Percentiles rank a stretch among this genome's conserved stretches.
These are phyloP conservation scores for Actinopyga echinites DNA, from an alignment of 53 echinoderm and acorn worm genomes.

Conservation along the genomic window DNA sequence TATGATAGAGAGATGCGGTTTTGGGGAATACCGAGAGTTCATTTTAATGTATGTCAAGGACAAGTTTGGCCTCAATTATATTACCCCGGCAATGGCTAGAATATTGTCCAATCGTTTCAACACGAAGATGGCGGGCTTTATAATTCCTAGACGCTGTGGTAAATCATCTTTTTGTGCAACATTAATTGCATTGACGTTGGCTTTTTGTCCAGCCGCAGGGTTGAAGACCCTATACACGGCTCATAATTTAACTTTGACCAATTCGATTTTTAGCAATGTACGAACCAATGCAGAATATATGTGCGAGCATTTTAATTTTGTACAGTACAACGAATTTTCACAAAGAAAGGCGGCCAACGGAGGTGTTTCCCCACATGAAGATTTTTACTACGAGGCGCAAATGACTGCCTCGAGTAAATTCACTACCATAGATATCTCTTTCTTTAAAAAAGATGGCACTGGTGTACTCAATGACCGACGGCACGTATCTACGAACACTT, in stretches of 20 bases:
- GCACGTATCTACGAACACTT: not conserved
- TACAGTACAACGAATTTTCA: not conserved
- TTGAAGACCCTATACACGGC: not conserved
- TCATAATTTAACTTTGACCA: not conserved
- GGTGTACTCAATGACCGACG: not conserved
- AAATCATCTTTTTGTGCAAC: not conserved
- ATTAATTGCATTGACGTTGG: not conserved
- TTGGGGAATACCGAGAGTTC: not conserved
- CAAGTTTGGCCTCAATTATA: not conserved
- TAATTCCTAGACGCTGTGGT: conserved; percentile 26
- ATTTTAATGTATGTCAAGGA: not conserved
- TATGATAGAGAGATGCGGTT: not conserved
- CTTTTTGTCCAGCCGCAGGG: not conserved
- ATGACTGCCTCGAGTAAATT: not conserved
- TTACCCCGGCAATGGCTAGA: not conserved
- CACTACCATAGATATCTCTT: not conserved
- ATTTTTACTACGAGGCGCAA: not conserved
- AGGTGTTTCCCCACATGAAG: not conserved
- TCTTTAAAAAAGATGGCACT: not conserved
- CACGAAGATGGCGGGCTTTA: not conserved
- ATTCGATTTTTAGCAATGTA: not conserved
- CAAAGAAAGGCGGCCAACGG: not conserved
- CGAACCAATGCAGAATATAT: not conserved
- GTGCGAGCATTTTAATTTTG: not conserved
- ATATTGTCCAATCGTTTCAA: not conserved